These are phyloP conservation scores for Mus spicilegus DNA, from an alignment of 2,113 vertebrate genomes.

Conservation along the genomic window DNA sequence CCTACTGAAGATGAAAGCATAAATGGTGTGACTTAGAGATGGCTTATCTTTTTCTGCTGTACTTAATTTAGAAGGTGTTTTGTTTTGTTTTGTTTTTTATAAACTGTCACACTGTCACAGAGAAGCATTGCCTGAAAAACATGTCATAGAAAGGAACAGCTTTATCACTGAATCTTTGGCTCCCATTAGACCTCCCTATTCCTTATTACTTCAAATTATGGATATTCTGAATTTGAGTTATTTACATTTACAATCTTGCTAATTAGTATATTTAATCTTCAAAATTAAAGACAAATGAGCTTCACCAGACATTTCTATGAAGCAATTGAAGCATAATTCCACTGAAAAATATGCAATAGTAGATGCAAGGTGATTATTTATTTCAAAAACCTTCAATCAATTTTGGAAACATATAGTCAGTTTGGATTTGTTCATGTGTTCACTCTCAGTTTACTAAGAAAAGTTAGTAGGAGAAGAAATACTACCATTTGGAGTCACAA, in stretches of 20 bases:
- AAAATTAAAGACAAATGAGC: not conserved
- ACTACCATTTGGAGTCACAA: not conserved
- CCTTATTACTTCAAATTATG: constrained; percentile 4
- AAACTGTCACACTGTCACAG: not conserved
- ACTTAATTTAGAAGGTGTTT: constrained; percentile 52
- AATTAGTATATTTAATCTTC: constrained; percentile 27
- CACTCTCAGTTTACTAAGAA: constrained; percentile 24
- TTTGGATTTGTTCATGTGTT: not conserved
- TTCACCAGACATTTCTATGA: not conserved
- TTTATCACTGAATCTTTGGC: constrained; percentile 4
- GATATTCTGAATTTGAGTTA: not conserved
- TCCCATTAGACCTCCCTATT: constrained; percentile 12
- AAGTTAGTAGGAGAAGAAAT: not conserved
- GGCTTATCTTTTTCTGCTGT: not conserved
- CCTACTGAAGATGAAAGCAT: not conserved
- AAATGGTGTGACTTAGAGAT: not conserved
- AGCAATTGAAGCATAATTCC: not conserved
- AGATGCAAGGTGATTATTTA: not conserved
- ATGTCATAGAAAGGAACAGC: not conserved
- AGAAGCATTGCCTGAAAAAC: constrained; percentile 26
- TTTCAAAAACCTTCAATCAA: not conserved
- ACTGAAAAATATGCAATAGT: not conserved
- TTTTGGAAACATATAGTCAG: not conserved
- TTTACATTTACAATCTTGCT: constrained; percentile 4
- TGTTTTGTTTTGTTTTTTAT: constrained; percentile 17